Percentiles rank a stretch among this genome's conserved stretches.
phyloP scores from a whole-genome alignment of 1,140 invertebrate genomes.

The Drosophila ercepeae region DNA sequence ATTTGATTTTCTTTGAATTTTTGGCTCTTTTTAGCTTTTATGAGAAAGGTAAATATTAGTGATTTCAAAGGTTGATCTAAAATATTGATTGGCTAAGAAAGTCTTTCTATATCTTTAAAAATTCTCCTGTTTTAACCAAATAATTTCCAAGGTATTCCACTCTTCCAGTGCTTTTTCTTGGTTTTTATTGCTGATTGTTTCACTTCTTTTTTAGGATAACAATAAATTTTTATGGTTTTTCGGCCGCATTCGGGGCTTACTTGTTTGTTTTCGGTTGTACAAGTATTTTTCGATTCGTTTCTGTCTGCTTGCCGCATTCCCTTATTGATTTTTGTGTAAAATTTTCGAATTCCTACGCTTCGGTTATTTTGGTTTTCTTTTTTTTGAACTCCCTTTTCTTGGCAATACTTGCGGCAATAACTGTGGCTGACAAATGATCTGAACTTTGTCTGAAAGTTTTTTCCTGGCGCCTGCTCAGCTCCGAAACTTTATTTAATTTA shows the following conservation, averaged over 20 bases:
- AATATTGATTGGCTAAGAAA: neutral
- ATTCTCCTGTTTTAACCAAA: neutral
- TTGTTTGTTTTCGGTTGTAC: conserved; percentile 44
- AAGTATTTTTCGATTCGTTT: conserved; percentile 13
- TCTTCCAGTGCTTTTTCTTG: conserved; percentile 18
- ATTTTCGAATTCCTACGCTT: conserved; percentile 19
- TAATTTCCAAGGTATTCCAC: conserved; percentile 7
- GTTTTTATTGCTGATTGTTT: conserved; percentile 79
- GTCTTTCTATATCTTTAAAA: neutral
- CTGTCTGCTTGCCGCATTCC: conserved; percentile 12
- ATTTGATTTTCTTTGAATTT: conserved; percentile 17
- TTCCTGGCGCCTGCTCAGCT: conserved; percentile 18
- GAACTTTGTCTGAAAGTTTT: conserved; percentile 54
- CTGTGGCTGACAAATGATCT: conserved; percentile 62
- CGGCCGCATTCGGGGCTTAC: conserved; percentile 49
- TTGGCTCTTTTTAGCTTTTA: neutral
- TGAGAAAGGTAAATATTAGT: neutral
- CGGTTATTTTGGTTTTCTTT: conserved; percentile 5
- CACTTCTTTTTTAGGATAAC: conserved; percentile 70
- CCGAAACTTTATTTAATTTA: conserved; percentile 59
- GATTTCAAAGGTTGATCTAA: neutral
- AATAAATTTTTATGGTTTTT: conserved; percentile 77
- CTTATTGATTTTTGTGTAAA: conserved; percentile 65
- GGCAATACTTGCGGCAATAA: conserved; percentile 33
- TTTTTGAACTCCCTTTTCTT: conserved; percentile 7